Base-by-base conservation (phyloP, 2,888 invertebrate species). In the Agriopis marginaria region DNA sequence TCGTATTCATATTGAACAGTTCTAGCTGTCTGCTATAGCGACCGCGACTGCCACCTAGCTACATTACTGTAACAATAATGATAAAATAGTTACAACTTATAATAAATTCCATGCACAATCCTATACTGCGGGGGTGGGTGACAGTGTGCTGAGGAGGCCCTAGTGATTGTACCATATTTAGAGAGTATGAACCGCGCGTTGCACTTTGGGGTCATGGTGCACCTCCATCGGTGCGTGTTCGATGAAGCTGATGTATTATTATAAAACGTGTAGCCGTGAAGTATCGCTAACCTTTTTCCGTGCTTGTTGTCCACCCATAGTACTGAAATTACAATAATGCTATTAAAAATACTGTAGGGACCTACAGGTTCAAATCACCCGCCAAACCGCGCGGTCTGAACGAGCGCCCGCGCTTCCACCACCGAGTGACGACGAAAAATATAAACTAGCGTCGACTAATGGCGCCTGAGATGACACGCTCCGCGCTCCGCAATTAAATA, bases 211-310 rank as follows among this genome's bases (percentile, higher is more conserved):
- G 50, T 49, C 7, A 47, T 53, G 0, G 73, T 70, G 61, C 77
- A 77, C 7, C 63, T 32, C 77, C 77, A 75, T 32, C 40, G 5
- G 14, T 56, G 8, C 0, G 69, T 76, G 40, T 17, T 42, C 6
- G 61, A 7, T 23, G 58, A 32, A 23, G 12, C 32, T 5, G 58
- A 58, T 11, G 58, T 8, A 17, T 58, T 58, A 23, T 45, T 47
- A 9, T 58, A 58, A 58, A 78, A 86, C 0, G 83, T 82, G 64
- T 77, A 82, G 0, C 81, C 82, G 6, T 77, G 66, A 0, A 81
- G 14, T 9, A 86, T 11, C 0, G 79, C 80, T 14, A 83, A 39
- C 9, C 51, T 60, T 45, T 76, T 83, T 0, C 84, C 82, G 0
- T 66, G 14, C 14, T 50, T 69, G 44, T 80, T 83, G 6, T 17